Evolutionary conservation across 1,140 invertebrate species (phyloP).

Genomic region (Drosophila kurseongensis): DNA sequence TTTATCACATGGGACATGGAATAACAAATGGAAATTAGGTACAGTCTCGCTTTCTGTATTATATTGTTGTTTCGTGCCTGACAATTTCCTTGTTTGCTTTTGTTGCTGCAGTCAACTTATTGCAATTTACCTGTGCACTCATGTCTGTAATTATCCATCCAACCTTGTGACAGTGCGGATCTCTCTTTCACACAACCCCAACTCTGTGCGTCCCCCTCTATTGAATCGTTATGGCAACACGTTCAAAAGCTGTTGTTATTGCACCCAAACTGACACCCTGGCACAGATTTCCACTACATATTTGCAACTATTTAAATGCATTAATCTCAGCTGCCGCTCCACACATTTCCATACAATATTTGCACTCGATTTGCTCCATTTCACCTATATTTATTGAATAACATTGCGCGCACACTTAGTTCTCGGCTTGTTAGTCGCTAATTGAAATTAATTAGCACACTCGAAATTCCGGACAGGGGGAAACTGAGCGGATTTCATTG

Average conservation of each 20-base stretch:
- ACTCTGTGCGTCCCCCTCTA: conserved; percentile 15
- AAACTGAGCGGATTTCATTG: conserved; percentile 28
- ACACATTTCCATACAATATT: conserved; percentile 45
- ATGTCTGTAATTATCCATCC: conserved; percentile 76
- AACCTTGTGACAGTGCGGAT: conserved; percentile 69
- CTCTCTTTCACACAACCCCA: conserved; percentile 5
- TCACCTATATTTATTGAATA: conserved; percentile 33
- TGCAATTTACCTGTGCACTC: conserved; percentile 77
- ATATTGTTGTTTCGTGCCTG: conserved; percentile 51
- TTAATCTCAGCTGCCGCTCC: conserved; percentile 28
- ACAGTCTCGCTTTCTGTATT: conserved; percentile 58
- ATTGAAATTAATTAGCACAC: conserved; percentile 80
- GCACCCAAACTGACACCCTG: conserved; percentile 65
- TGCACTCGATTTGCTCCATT: conserved; percentile 32
- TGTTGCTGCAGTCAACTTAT: conserved; percentile 52
- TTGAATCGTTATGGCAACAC: conserved; percentile 45
- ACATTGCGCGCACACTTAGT: conserved; percentile 31
- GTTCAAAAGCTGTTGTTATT: conserved; percentile 49
- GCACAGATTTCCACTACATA: conserved; percentile 38
- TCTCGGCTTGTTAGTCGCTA: conserved; percentile 62
- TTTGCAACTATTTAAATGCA: conserved; percentile 34
- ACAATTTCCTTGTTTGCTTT: conserved; percentile 73
- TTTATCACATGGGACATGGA: conserved; percentile 36
- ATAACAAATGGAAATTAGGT: conserved; percentile 57
- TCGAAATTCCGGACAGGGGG: conserved; percentile 29